Evolutionary conservation across 2,113 vertebrate genomes (phyloP), one percentile per base, ranked within the genome.

Genomic region (Aphyosemion australe): DNA sequence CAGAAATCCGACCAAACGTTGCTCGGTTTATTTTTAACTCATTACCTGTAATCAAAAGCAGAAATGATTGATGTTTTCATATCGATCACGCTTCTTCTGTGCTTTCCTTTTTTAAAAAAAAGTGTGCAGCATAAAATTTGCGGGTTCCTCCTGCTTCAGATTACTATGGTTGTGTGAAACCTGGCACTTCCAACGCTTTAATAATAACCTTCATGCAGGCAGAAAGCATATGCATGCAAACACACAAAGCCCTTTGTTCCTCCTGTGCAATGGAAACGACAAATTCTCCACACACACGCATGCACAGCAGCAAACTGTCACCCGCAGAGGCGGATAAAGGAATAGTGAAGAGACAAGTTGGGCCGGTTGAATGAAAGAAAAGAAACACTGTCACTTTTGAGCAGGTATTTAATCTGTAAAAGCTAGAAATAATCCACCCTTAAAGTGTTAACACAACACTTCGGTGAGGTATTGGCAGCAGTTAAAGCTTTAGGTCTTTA

Each of bases 21-120:
- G 19, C 48, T 39, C 55, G 76, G 73, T 83, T 85, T 74, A 78
- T 82, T 78, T 80, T 70, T 41, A 69, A 58, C 43, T 58, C 42
- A 58, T 80, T 70, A 76, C 61, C 45, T 68, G 19, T 82, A 82
- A 87, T 82, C 57, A 42, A 80, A 76, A 84, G 39, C 80, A 85
- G 67, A 16, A 56, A 41, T 3, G 55, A 14, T 55, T 9, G 7
- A 26, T 74, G 57, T 49, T 47, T 67, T 45, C 39, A 26, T 59
- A 43, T 59, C 59, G 39, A 18, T 79, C 65, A 34, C 41, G 34
- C 48, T 32, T 16, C 56, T 51, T 63, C 20, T 72, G 45, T 5
- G 12, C 42, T 34, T 21, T 32, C 7, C 7, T 32, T 57, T 26
- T 41, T n/a, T n/a, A n/a, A n/a, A n/a, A n/a, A n/a, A 26, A 31